Evolutionary conservation across 1,140 invertebrate genomes (phyloP), one percentile per base, ranked within the genome.

Genomic region (Drosophila ohnishii): DNA sequence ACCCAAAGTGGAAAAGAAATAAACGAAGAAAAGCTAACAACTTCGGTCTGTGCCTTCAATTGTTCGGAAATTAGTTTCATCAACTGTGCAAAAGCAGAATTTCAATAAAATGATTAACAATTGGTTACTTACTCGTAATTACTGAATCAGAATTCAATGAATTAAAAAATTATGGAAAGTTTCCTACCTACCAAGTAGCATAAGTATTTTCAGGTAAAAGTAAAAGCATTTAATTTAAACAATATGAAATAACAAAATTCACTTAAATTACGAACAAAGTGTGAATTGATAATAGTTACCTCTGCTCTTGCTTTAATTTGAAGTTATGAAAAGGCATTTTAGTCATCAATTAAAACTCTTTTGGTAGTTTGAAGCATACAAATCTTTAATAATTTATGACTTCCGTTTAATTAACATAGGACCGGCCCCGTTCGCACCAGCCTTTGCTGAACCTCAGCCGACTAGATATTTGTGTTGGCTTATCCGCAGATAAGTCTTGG

Each of bases 1-100:
- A 19, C 6, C 14, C 2, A 9, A 13, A 39, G 35, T 34, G 28
- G 14, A 28, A 40, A 57, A 16, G 28, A 40, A 70, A 40, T 58
- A 30, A 58, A 58, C 25, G 10, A 34, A 45, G 25, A 34, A 25
- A 25, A 32, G 34, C 25, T 30, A 47, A 14, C 34, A 40, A 8
- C 65, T 70, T 70, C 19, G 25, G 25, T 14, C 44, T 4, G n/a
- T 5, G 19, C 39, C 37, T 16, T 40, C 65, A 50, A 50, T 59
- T 37, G 65, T 30, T 50, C 42, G 67, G 67, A 71, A 71, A 71
- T 71, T 59, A 59, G 35, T 58, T 69, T 28, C 50, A 16, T n/a
- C 39, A 51, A 13, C 11, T 25, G 34, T 9, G 14, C 14, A 40
- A 40, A 34, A 19, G 58, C 9, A 2, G n/a, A 53, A 19, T 58